Evolutionary conservation across 2,113 vertebrate genomes (phyloP).

Genomic region (Bos taurus): ARS-UCD2.0 NC_037351.1:53457001-53457500

Average conservation of each 20-base stretch:
- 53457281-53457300: background rate
- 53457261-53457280: background rate
- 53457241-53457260: background rate
- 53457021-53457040: no score
- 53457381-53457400: background rate
- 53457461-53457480: background rate
- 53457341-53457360: background rate
- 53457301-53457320: background rate
- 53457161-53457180: background rate
- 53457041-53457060: no score
- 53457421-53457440: background rate
- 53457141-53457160: background rate
- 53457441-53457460: background rate
- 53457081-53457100: background rate
- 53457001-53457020: no score
- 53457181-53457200: background rate
- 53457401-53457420: background rate
- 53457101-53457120: rapidly evolving
- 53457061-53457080: no score
- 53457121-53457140: background rate
- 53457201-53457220: background rate
- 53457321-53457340: background rate
- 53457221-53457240: background rate
- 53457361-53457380: background rate
- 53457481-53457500: rapidly evolving